These are phyloP conservation scores for Patagioenas fasciata DNA, from an alignment of 2,113 vertebrate genomes.

Conservation along the genomic window DNA sequence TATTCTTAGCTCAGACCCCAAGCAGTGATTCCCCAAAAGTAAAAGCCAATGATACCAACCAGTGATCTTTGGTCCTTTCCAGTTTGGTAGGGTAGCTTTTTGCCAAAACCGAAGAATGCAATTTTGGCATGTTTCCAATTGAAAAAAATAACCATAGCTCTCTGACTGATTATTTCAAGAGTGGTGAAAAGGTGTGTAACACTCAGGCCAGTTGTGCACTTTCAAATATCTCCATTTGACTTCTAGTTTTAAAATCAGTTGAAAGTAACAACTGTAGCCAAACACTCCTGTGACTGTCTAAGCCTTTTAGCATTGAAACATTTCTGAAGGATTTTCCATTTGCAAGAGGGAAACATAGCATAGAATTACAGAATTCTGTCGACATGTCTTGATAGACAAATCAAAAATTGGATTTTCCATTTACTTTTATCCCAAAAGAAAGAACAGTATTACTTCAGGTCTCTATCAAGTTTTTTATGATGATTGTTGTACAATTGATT, in stretches of 20 bases:
- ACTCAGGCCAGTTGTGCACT: background rate
- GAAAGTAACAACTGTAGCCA: background rate
- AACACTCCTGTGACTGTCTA: background rate
- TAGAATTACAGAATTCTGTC: background rate
- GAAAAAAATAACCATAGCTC: background rate
- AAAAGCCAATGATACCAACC: background rate
- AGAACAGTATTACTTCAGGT: background rate
- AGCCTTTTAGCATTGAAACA: background rate
- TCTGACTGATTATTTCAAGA: background rate
- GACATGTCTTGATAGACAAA: background rate
- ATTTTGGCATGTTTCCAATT: background rate
- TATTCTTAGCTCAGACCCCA: background rate
- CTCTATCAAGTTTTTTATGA: background rate
- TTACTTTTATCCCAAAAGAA: background rate
- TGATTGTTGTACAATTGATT: background rate
- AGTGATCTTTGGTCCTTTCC: background rate
- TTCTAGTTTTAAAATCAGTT: background rate
- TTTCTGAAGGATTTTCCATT: background rate
- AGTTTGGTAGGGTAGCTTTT: background rate
- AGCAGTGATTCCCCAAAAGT: background rate
- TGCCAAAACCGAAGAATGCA: background rate
- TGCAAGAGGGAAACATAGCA: background rate
- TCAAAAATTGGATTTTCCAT: background rate
- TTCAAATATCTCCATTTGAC: background rate
- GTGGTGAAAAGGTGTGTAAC: background rate